phyloP scores from a whole-genome alignment of 2,888 invertebrate genomes.

The Hanleya hanleyi region DNA sequence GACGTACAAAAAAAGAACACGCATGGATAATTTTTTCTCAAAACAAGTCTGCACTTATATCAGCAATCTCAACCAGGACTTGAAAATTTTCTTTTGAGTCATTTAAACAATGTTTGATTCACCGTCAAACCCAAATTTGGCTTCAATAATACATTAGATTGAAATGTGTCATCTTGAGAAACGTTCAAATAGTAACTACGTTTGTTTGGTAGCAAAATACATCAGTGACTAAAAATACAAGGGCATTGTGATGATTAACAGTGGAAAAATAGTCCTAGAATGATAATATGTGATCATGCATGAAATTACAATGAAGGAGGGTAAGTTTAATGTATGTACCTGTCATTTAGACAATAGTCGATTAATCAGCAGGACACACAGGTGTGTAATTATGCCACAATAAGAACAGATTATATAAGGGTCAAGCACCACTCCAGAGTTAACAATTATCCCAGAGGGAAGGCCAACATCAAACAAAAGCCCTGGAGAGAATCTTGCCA shows the following conservation, averaged over 20 bases:
- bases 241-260: neutral
- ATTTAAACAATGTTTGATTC: too few relatives aligned
- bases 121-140: too few relatives aligned
- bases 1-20: neutral
- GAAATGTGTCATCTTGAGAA: too few relatives aligned
- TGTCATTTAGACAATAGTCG: neutral
- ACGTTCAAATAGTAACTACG: too few relatives aligned
- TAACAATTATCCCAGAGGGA: too few relatives aligned
- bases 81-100: too few relatives aligned
- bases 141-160: too few relatives aligned
- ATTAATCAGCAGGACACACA: neutral
- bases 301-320: neutral
- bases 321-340: neutral
- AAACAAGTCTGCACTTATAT: neutral
- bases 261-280: neutral
- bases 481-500: too few relatives aligned
- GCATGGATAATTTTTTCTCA: neutral
- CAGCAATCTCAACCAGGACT: too few relatives aligned
- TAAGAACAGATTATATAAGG: neutral
- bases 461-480: too few relatives aligned
- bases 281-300: slow-evolving; percentile 6
- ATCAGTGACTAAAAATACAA: neutral
- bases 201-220: neutral
- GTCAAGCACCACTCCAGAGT: neutral
- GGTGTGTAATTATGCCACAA: slow-evolving; percentile 5